Base-by-base conservation (phyloP, 2,888 invertebrate species). In the Phyto melanocephala region DNA sequence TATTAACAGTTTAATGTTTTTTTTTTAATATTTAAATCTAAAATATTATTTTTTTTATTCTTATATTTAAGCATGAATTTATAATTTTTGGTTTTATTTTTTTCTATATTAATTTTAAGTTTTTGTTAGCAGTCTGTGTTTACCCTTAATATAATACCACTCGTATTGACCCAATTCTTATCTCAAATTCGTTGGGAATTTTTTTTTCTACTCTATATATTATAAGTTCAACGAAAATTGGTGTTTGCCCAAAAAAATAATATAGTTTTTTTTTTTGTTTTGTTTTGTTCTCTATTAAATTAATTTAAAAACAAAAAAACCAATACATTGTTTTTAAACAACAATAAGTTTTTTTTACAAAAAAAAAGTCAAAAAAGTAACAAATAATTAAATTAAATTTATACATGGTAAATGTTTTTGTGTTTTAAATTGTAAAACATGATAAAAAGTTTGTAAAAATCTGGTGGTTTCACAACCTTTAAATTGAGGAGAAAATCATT, bases 171-270 rank as follows among this genome's bases (percentile, higher is more conserved):
- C 50, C 60, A 20, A 45, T 20, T 11, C 35, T 47, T 22, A 50
- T 17, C 13, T 56, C 37, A 56, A 37, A 22, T 75, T 56, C 15
- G 17, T 56, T 56, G 35, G 22, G 11, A 24, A 28, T 28, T 60
- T 65, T 10, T 28, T 35, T 15, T 24, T 37, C n/a, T n/a, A n/a
- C n/a, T n/a, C n/a, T 15, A 7, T 35, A n/a, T 45, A 15, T 15
- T 52, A 42, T 47, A 35, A 56, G 65, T 50, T 76, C 13, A 58
- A 58, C 58, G 28, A 17, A 58, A 58, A 58, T 58, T 45, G 35
- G 37, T 37, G 47, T 75, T 65, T 65, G 45, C 13, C 56, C 75
- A 47, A 65, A 37, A n/a, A 47, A 75, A 75, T 56, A 35, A 75
- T 35, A 24, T 47, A 50, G 20, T 11, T 40, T 62, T 50, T 52